Conservation (phyloP, 2,113 vertebrate genomes). For the Stigmatopora argus region DNA sequence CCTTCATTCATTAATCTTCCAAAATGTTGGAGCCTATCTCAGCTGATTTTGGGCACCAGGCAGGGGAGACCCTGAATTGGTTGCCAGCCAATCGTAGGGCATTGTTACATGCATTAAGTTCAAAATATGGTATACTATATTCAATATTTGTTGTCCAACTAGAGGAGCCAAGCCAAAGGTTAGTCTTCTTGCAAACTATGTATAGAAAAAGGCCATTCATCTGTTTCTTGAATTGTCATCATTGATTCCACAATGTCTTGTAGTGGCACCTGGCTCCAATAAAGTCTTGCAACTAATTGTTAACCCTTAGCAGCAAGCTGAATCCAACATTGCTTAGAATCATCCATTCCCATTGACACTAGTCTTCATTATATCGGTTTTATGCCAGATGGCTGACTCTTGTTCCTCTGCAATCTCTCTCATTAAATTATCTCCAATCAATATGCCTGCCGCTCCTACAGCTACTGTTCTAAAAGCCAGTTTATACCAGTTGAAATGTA, state of each 20-base stretch:
- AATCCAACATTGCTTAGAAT: conserved; percentile 10
- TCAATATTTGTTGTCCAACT: not conserved
- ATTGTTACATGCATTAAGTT: too few species aligned
- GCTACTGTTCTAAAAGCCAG: conserved; percentile 31
- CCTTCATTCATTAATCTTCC: too few species aligned
- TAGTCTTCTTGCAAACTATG: not conserved
- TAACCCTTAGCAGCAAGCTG: conserved; percentile 12
- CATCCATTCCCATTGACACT: conserved; percentile 18
- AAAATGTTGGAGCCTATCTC: too few species aligned
- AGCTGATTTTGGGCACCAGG: too few species aligned
- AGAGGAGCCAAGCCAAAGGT: conserved; percentile 7
- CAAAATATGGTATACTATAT: too few species aligned
- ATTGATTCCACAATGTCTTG: conserved; percentile 17
- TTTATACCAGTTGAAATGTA: conserved; percentile 10
- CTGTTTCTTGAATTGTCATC: not conserved
- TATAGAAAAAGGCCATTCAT: not conserved
- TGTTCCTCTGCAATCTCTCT: conserved; percentile 18
- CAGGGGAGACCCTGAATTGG: too few species aligned
- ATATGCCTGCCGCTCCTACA: conserved; percentile 9
- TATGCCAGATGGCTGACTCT: conserved; percentile 22
- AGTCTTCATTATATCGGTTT: conserved; percentile 36
- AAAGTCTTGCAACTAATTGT: not conserved
- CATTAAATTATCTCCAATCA: conserved; percentile 40
- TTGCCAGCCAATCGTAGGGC: too few species aligned
- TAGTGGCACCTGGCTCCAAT: conserved; percentile 3